phyloP scores from a whole-genome alignment of 2,113 vertebrate species.

The Gasterosteus nipponicus region DNA sequence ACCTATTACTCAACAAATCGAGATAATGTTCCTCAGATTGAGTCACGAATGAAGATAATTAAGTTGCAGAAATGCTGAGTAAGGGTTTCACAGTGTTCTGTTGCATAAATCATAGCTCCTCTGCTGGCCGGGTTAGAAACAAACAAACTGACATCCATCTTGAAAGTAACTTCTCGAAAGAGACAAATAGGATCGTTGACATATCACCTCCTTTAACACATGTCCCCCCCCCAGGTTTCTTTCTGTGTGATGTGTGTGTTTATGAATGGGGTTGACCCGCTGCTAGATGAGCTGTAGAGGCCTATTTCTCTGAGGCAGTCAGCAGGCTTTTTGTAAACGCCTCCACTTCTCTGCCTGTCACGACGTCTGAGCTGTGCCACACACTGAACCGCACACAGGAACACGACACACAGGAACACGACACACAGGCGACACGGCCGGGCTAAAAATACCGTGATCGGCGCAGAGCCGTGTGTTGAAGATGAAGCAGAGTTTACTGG shows the following conservation, averaged over 20 bases:
- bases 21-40: background rate
- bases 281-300: slow-evolving; percentile 43
- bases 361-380: slow-evolving; percentile 46
- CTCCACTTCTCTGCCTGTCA: slow-evolving; percentile 61
- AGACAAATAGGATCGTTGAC: background rate
- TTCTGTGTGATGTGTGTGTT: slow-evolving; percentile 16
- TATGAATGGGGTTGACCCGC: slow-evolving; percentile 21
- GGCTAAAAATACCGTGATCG: slow-evolving; percentile 69
- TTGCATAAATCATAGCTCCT: background rate
- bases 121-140: background rate
- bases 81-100: background rate
- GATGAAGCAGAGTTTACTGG: slow-evolving; percentile 60
- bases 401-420: slow-evolving; percentile 61
- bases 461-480: slow-evolving; percentile 31
- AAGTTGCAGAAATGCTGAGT: background rate
- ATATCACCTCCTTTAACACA: background rate
- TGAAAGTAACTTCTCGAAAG: background rate
- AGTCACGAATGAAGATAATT: background rate
- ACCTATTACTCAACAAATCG: background rate
- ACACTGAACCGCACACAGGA: slow-evolving; percentile 68
- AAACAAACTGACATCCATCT: background rate
- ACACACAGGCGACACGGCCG: slow-evolving; percentile 31
- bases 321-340: slow-evolving; percentile 76
- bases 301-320: slow-evolving; percentile 33
- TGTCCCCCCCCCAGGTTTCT: background rate